Evolutionary conservation across 2,888 invertebrate species (phyloP).

Genomic region (Tiliacea aurago): DNA sequence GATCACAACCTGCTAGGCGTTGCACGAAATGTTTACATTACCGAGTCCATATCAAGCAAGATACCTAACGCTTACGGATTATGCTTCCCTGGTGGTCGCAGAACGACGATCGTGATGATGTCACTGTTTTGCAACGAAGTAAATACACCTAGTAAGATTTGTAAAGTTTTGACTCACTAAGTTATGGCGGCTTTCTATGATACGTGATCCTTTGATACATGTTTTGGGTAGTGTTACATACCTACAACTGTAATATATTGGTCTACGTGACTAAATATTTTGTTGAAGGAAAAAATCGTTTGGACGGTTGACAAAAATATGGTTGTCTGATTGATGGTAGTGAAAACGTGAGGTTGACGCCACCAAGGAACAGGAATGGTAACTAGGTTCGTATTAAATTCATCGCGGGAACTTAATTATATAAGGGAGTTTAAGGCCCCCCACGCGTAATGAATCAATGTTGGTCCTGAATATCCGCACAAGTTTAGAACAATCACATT

Average conservation of each 20-base stretch:
- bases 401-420: neutral
- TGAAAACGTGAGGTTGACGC: neutral
- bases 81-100: constrained; percentile 85
- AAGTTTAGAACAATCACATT: constrained; percentile 47
- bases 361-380: neutral
- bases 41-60: constrained; percentile 76
- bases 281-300: constrained; percentile 9
- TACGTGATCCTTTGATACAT: constrained; percentile 47
- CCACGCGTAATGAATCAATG: constrained; percentile 27
- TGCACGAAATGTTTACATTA: constrained; percentile 79
- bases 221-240: constrained; percentile 57
- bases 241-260: constrained; percentile 29
- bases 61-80: constrained; percentile 73
- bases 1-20: constrained; percentile 72
- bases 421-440: neutral
- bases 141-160: constrained; percentile 58
- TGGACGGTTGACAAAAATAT: constrained; percentile 6
- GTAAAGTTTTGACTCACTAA: constrained; percentile 45
- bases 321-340: neutral
- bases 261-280: constrained; percentile 54
- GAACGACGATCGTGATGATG: constrained; percentile 78
- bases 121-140: constrained; percentile 76
- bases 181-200: constrained; percentile 58
- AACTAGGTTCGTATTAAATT: neutral
- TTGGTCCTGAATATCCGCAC: constrained; percentile 39